Percentiles rank a stretch among this genome's conserved stretches.
These are phyloP conservation scores for Macrosteles quadrilineatus DNA, from an alignment of 1,140 invertebrate genomes.

Conservation along the genomic window DNA sequence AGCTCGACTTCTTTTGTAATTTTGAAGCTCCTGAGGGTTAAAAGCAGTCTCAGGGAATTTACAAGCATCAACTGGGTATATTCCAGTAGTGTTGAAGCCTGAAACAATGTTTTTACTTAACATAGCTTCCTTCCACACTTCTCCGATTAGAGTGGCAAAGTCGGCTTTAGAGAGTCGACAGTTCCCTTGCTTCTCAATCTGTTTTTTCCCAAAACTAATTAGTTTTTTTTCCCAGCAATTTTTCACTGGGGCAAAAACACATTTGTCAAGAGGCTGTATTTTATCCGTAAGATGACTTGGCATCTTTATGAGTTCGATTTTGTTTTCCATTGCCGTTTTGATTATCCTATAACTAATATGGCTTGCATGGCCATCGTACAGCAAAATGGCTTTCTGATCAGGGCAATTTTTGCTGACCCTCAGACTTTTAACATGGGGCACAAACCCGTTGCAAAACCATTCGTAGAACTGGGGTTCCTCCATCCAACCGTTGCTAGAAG, in stretches of 20 bases:
- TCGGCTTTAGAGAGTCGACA: not conserved
- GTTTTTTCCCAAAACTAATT: conserved; percentile 29
- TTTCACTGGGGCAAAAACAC: conserved; percentile 25
- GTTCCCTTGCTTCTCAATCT: conserved; percentile 29
- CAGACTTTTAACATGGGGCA: no score
- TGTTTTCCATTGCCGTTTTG: not conserved
- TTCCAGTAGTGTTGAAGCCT: conserved; percentile 8
- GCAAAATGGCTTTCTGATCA: not conserved
- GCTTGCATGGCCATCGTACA: not conserved
- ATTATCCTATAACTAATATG: conserved; percentile 5
- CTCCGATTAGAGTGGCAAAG: not conserved
- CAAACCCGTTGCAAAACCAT: no score
- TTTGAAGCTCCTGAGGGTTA: not conserved
- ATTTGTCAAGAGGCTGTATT: conserved; percentile 28
- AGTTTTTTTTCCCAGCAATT: conserved; percentile 13
- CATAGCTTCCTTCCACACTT: conserved; percentile 16
- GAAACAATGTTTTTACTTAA: not conserved
- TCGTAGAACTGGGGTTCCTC: no score
- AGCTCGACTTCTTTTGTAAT: conserved; percentile 22
- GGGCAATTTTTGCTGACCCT: no score
- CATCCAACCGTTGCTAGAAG: no score
- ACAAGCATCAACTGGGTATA: not conserved
- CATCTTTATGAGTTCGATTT: conserved; percentile 3
- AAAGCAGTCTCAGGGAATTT: not conserved
- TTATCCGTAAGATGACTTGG: conserved; percentile 21